Evolutionary conservation across 2,888 invertebrate genomes (phyloP), one percentile per base, ranked within the genome.

Genomic region (Melitaea athalia): DNA sequence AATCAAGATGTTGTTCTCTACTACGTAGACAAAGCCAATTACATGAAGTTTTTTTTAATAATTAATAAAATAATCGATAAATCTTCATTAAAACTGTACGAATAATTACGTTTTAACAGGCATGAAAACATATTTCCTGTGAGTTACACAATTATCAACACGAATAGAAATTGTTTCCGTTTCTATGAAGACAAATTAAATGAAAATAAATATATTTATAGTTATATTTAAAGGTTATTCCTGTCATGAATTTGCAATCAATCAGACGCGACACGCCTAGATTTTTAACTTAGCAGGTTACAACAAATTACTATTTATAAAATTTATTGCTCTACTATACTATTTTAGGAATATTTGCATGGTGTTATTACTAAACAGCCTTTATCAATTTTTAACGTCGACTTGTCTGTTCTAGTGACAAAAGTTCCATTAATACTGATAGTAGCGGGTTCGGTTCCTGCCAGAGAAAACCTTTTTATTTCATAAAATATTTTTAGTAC

Each of bases 111-210:
- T 55, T 55, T 55, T 33, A 55, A 55, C 33, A 33, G 14, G 53
- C 53, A 24, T 55, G 53, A 55, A 55, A 55, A 55, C 53, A 33
- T 14, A 55, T 55, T 55, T 55, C 53, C 53, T 31, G 53, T 31
- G 24, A 24, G 53, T 55, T 55, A 33, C 31, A 31, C 53, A 55
- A 55, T 55, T 55, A 55, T 55, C 53, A 55, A 55, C 53, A 55
- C 53, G 53, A 55, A 55, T 55, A 55, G 53, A 55, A 55, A 55
- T 55, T 55, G 33, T 55, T 55, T 55, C 53, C 53, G 53, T 55
- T 55, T 55, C 33, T 55, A 24, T 55, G 53, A 55, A 55, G n/a
- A 55, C 31, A 55, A 55, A 55, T 33, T 33, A 12, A 52, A 31
- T 24, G 17, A 52, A 52, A 17, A 12, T 24, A 11, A 52, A 12